These are phyloP conservation scores for Amia ocellicauda DNA, from an alignment of 2,113 vertebrate species.

Conservation along the genomic window DNA sequence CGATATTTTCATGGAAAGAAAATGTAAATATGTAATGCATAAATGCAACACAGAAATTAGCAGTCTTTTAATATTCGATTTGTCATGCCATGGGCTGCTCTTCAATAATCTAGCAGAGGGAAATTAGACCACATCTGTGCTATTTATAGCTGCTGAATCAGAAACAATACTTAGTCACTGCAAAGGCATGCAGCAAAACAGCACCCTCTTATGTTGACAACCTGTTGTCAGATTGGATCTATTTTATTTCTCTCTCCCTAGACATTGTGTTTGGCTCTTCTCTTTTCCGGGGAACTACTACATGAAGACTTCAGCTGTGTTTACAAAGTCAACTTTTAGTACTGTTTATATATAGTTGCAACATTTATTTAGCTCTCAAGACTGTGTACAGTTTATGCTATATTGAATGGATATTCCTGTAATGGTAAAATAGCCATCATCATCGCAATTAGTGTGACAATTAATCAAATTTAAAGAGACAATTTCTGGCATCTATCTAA, in stretches of 20 bases:
- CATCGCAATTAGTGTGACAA: too few relatives aligned
- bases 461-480: too few relatives aligned
- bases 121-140: constrained; percentile 9
- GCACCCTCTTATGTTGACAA: constrained; percentile 15
- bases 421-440: too few relatives aligned
- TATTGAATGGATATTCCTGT: too few relatives aligned
- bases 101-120: background rate
- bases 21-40: too few relatives aligned
- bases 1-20: too few relatives aligned
- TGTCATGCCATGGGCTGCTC: background rate
- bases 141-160: background rate
- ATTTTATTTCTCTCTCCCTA: too few relatives aligned
- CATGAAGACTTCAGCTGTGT: background rate
- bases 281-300: background rate
- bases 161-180: background rate
- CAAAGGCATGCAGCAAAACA: background rate
- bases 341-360: too few relatives aligned
- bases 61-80: constrained; percentile 13
- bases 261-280: background rate
- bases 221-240: constrained; percentile 1
- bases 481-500: too few relatives aligned
- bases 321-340: too few relatives aligned
- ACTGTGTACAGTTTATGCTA: too few relatives aligned
- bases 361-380: too few relatives aligned
- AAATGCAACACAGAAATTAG: background rate